These are phyloP conservation scores for Ctenosaura bakeri DNA, from an alignment of 2,797 vertebrate species.

Conservation along the genomic window DNA sequence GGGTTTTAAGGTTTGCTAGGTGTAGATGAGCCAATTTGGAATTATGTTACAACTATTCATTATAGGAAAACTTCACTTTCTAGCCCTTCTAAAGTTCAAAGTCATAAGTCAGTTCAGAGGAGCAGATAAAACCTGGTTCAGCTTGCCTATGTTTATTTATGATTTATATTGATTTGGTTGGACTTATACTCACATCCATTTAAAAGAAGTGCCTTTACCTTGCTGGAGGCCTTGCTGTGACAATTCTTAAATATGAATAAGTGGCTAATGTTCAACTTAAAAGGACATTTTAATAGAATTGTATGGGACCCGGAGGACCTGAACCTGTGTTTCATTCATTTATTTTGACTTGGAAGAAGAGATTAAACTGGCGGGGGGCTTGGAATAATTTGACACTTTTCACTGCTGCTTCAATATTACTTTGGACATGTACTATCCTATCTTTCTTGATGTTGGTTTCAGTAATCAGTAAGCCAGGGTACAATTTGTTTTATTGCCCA, in stretches of 20 bases:
- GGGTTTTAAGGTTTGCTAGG: background rate
- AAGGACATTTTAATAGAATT: slow-evolving; percentile 40
- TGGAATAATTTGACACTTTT: slow-evolving; percentile 20
- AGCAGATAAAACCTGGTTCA: background rate
- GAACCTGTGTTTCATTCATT: slow-evolving; percentile 12
- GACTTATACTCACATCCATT: slow-evolving; percentile 9
- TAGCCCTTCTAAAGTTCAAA: slow-evolving; percentile 7
- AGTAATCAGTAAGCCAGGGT: background rate
- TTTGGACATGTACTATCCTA: background rate
- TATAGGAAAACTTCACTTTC: slow-evolving; percentile 29
- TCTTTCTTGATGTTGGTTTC: slow-evolving; percentile 2
- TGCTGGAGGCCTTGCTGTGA: background rate
- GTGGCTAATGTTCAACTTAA: slow-evolving; percentile 10
- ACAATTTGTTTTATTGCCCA: background rate
- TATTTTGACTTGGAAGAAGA: slow-evolving; percentile 10
- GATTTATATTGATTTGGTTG: slow-evolving; percentile 44
- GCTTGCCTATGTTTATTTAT: slow-evolving; percentile 46
- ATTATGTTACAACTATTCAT: slow-evolving; percentile 35
- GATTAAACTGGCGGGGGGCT: background rate
- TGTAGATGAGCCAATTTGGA: slow-evolving; percentile 15
- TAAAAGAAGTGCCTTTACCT: slow-evolving; percentile 37
- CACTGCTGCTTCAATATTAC: background rate
- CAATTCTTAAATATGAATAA: slow-evolving; percentile 42
- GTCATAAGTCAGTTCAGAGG: background rate
- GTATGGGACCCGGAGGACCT: slow-evolving; percentile 29